phyloP scores from a whole-genome alignment of 1,140 invertebrate species.

The Subanguina moxae region DNA sequence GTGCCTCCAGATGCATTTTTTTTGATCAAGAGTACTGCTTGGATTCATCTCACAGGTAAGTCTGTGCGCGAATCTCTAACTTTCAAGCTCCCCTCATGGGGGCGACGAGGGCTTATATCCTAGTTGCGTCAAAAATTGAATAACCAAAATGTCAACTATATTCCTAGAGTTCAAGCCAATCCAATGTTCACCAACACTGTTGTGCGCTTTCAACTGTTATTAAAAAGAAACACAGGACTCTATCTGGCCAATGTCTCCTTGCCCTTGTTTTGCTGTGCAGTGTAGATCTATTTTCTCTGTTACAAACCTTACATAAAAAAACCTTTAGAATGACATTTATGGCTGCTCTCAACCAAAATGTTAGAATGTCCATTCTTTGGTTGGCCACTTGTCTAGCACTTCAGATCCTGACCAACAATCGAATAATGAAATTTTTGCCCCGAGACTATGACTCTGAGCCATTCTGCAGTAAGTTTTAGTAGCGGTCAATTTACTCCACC shows the following conservation, averaged over 20 bases:
- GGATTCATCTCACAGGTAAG: too few species aligned
- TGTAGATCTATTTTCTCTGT: neutral
- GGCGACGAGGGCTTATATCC: too few species aligned
- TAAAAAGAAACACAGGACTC: neutral
- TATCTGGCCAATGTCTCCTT: constrained; percentile 4
- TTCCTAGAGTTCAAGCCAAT: neutral
- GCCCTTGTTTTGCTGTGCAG: constrained; percentile 5
- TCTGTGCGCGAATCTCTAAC: too few species aligned
- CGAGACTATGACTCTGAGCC: constrained; percentile 3
- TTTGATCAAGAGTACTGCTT: too few species aligned
- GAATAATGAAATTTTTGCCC: neutral
- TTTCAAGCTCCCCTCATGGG: too few species aligned
- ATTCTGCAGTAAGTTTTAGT: neutral
- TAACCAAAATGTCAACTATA: too few species aligned
- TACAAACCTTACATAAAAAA: neutral
- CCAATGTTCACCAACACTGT: constrained; percentile 6
- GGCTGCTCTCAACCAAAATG: constrained; percentile 3
- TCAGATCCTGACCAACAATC: constrained; percentile 1
- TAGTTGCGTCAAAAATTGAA: too few species aligned
- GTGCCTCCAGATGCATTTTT: too few species aligned
- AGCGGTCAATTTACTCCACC: neutral
- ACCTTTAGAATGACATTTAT: constrained; percentile 12
- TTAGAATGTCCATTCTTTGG: neutral
- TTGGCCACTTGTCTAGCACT: neutral
- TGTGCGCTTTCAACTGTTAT: constrained; percentile 1